Conservation (phyloP, 2,888 invertebrate species). For the Myopa testacea region DNA sequence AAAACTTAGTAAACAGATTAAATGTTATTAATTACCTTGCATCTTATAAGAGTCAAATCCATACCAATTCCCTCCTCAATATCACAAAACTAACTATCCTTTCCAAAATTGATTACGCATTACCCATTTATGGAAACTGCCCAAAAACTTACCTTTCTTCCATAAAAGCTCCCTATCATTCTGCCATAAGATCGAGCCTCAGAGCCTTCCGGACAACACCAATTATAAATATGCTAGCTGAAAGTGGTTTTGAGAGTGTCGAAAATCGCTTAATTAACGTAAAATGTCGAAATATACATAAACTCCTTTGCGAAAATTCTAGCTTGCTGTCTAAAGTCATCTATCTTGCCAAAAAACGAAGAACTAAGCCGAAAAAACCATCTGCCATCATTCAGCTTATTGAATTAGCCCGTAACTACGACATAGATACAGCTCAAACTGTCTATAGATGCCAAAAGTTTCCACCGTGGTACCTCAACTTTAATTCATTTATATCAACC, state of each 20-base stretch:
- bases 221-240: constrained; percentile 39
- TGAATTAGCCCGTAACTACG: too few species aligned
- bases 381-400: too few species aligned
- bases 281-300: too few species aligned
- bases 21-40: constrained; percentile 40
- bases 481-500: too few species aligned
- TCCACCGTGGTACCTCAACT: too few species aligned
- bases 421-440: too few species aligned
- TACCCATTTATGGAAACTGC: constrained; percentile 35
- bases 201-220: constrained; percentile 39
- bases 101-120: constrained; percentile 40
- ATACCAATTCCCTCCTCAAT: constrained; percentile 28
- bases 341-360: too few species aligned
- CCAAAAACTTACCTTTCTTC: constrained; percentile 25
- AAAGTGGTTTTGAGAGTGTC: constrained; percentile 17
- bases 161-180: constrained; percentile 31
- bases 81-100: constrained; percentile 29
- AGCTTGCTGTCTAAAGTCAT: too few species aligned
- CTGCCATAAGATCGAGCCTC: constrained; percentile 30
- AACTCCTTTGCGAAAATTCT: too few species aligned
- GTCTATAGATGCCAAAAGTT: too few species aligned
- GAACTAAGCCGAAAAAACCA: too few species aligned
- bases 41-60: constrained; percentile 26
- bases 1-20: background rate
- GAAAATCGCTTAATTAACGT: background rate